Conservation (phyloP, 2,888 invertebrate genomes). For the Keiferia lycopersicella region DNA sequence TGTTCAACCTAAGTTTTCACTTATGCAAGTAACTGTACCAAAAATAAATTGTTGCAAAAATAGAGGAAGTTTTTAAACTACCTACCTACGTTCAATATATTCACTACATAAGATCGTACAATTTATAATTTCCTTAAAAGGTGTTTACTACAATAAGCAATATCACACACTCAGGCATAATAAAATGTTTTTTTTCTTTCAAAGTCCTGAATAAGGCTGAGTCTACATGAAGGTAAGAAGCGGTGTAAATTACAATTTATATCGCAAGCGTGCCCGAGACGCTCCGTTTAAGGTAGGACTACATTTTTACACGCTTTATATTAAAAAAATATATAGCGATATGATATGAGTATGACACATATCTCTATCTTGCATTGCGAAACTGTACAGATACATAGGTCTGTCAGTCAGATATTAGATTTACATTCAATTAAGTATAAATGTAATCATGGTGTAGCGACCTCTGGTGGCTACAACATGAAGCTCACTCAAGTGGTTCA, state of each 20-base stretch:
- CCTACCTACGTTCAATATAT: not conserved
- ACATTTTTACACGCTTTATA: slow-evolving; percentile 32
- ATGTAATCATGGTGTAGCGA: no score
- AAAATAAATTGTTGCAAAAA: not conserved
- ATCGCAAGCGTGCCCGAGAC: slow-evolving; percentile 35
- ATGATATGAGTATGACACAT: not conserved
- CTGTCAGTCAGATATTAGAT: no score
- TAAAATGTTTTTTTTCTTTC: not conserved
- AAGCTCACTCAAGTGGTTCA: no score
- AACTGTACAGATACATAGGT: no score
- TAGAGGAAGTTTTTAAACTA: slow-evolving; percentile 4
- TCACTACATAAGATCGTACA: not conserved
- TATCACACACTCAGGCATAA: not conserved
- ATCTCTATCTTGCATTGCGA: no score
- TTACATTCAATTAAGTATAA: no score
- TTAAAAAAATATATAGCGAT: not conserved
- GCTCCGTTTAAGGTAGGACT: slow-evolving; percentile 41
- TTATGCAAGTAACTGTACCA: not conserved
- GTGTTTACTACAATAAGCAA: slow-evolving; percentile 8
- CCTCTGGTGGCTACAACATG: no score
- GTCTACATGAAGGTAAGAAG: slow-evolving; percentile 11
- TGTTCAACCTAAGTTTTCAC: no score
- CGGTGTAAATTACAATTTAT: slow-evolving; percentile 30
- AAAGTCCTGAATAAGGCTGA: slow-evolving; percentile 14
- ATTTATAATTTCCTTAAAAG: slow-evolving; percentile 10